These are phyloP conservation scores for Meriones unguiculatus DNA, from an alignment of 2,113 vertebrate genomes.

Conservation along the genomic window DNA sequence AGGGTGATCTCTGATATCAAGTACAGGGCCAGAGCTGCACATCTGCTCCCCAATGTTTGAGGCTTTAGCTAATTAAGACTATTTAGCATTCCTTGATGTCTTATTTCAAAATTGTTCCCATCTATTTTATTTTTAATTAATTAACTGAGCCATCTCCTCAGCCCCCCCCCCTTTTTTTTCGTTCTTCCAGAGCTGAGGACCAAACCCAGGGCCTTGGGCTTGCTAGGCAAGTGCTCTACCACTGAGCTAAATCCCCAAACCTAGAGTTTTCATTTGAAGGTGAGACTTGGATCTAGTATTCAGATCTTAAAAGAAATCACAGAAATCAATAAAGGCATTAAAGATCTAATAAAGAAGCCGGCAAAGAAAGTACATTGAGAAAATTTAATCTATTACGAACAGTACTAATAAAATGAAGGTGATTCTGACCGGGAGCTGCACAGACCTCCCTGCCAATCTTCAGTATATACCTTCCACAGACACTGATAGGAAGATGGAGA, in stretches of 20 bases:
- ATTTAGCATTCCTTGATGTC: neutral
- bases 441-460: neutral
- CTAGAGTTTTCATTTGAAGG: neutral
- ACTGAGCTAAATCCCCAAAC: too few species aligned
- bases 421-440: neutral
- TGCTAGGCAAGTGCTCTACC: neutral
- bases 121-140: neutral
- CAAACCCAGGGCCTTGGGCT: too few species aligned
- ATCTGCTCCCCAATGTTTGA: neutral
- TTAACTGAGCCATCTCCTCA: too few species aligned
- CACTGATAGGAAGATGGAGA: neutral
- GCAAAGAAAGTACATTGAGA: conserved; percentile 11
- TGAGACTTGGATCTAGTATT: neutral
- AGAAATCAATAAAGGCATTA: neutral
- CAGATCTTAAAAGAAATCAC: neutral
- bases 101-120: conserved; percentile 4
- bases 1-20: neutral
- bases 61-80: neutral
- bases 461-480: neutral
- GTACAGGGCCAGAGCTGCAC: neutral
- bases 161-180: too few species aligned
- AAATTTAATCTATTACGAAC: neutral
- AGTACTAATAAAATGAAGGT: neutral
- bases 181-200: too few species aligned
- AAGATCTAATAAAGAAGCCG: neutral